phyloP scores from a whole-genome alignment of 2,797 vertebrate species.

The Oceanodroma leucorhoa region DNA sequence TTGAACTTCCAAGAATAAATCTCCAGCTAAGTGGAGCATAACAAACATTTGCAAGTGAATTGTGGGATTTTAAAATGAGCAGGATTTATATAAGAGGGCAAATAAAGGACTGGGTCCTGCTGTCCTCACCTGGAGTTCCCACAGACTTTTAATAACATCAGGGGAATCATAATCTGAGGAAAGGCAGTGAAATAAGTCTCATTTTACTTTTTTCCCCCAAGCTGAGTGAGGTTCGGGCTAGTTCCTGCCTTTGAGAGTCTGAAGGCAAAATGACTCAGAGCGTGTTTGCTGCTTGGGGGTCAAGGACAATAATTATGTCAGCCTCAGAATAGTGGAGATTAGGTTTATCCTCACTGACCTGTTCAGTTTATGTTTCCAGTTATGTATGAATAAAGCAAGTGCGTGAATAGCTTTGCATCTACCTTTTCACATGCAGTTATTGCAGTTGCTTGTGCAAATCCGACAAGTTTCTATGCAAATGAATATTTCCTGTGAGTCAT shows the following conservation, averaged over 20 bases:
- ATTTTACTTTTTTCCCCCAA: constrained; percentile 18
- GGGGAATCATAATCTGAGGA: not conserved
- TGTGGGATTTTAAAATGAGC: constrained; percentile 39
- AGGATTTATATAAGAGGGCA: not conserved
- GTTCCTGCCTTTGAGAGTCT: constrained; percentile 6
- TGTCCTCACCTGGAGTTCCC: not conserved
- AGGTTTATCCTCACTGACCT: constrained; percentile 1
- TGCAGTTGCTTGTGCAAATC: constrained; percentile 63
- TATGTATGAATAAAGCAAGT: constrained; percentile 53
- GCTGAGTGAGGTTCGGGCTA: not conserved
- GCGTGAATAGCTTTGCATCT: constrained; percentile 53
- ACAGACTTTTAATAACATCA: constrained; percentile 8
- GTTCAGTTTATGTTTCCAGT: constrained; percentile 42
- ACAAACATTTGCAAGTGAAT: not conserved
- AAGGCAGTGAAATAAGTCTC: constrained; percentile 1
- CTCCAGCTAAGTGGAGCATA: constrained; percentile 8
- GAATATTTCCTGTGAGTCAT: constrained; percentile 65
- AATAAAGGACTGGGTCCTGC: not conserved
- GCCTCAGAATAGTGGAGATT: constrained; percentile 8
- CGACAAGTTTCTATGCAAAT: constrained; percentile 62
- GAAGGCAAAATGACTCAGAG: constrained; percentile 36
- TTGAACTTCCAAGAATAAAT: constrained; percentile 48
- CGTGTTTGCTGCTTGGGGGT: not conserved
- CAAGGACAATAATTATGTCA: constrained; percentile 4
- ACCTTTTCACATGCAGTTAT: constrained; percentile 55